Evolutionary conservation across 2,797 vertebrate species (phyloP).

Genomic region (Valencia hispanica): DNA sequence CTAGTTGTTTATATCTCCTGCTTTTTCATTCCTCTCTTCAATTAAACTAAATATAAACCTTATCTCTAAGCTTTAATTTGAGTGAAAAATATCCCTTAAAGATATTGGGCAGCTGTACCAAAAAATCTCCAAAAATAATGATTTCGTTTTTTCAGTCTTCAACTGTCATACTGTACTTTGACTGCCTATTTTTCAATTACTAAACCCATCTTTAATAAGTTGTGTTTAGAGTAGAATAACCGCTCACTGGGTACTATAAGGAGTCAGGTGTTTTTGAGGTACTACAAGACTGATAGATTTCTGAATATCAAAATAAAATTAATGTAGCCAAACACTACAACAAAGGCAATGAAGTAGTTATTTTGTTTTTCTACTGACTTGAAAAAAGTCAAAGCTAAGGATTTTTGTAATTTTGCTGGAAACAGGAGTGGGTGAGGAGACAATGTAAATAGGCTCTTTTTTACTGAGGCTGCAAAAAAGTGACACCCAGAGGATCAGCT

Average conservation of each 20-base stretch:
- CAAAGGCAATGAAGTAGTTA: slow-evolving; percentile 8
- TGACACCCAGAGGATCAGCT: slow-evolving; percentile 72
- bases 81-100: not conserved
- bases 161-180: not conserved
- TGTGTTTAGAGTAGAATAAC: not conserved
- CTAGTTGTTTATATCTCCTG: not conserved
- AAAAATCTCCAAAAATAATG: not conserved
- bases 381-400: slow-evolving; percentile 49
- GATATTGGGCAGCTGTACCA: not conserved
- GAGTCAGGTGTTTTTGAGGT: not conserved
- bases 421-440: slow-evolving; percentile 17
- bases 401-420: slow-evolving; percentile 5
- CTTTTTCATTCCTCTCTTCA: not conserved
- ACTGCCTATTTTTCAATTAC: not conserved
- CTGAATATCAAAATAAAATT: not conserved
- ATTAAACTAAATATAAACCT: not conserved
- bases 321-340: not conserved
- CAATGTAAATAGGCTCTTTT: slow-evolving; percentile 36
- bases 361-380: slow-evolving; percentile 27
- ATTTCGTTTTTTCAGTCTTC: not conserved
- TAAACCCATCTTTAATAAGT: not conserved
- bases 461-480: slow-evolving; percentile 65
- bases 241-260: not conserved
- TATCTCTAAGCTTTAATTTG: too few species aligned
- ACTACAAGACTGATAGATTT: not conserved